Conservation (phyloP, 2,113 vertebrate genomes). For the Oryzias melastigma region DNA sequence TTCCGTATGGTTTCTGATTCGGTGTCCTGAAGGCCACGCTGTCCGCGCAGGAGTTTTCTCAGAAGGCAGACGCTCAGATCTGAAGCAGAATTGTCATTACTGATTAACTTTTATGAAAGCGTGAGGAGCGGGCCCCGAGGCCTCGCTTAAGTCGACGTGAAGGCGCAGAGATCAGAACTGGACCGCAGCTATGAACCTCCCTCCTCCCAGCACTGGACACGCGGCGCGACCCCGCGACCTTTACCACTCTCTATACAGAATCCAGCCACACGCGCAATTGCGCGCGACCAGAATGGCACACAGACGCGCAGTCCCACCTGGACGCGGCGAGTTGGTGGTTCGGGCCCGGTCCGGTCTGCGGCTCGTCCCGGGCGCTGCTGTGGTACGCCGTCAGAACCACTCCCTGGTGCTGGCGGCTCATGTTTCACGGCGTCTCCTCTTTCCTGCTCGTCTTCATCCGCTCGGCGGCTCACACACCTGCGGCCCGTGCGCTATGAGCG, state of each 20-base stretch:
- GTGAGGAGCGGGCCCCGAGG: too few relatives aligned
- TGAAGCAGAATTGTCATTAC: too few relatives aligned
- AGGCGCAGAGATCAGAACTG: too few relatives aligned
- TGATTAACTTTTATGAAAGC: too few relatives aligned
- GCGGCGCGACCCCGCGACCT: neutral
- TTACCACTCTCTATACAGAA: neutral
- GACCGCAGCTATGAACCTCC: too few relatives aligned
- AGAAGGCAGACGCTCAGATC: too few relatives aligned
- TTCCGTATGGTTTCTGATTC: too few relatives aligned
- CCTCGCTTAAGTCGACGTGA: too few relatives aligned
- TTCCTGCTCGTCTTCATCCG: conserved; percentile 2
- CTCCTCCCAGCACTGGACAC: too few relatives aligned
- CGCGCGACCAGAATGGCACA: neutral
- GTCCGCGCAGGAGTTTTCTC: too few relatives aligned
- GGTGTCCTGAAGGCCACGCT: too few relatives aligned
- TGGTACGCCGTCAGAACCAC: conserved; percentile 77
- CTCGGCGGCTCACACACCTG: conserved; percentile 21
- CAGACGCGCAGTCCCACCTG: conserved; percentile 48
- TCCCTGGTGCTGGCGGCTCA: conserved; percentile 71
- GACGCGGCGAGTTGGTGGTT: conserved; percentile 26
- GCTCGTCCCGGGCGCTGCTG: conserved; percentile 65
- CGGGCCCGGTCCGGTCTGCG: conserved; percentile 29
- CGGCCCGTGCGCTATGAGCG: neutral
- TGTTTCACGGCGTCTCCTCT: conserved; percentile 51
- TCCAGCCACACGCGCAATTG: too few relatives aligned